Evolutionary conservation across 1,140 invertebrate species (phyloP), one percentile per base, ranked within the genome.

Genomic region (Phymastichus coffea): DNA sequence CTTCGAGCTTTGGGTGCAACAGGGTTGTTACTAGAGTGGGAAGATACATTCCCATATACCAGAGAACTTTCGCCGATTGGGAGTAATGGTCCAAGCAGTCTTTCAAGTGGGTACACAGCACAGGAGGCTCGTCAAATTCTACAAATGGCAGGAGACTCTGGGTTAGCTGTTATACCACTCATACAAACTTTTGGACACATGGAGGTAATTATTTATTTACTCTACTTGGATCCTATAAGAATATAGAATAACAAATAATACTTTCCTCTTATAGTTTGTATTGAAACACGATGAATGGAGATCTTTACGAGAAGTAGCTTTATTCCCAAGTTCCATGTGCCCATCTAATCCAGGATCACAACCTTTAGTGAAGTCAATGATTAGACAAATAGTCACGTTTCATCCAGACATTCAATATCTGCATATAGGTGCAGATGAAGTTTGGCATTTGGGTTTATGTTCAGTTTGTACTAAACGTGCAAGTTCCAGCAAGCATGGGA

Each of bases 151-250:
- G 81, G 84, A 57, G 79, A 87, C 63, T 82, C 73, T 37, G 77
- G 82, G 2, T 78, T 98, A 1, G 86, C 90, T 61, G 85, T 98
- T 2, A 92, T 98, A 67, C 97, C 97, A 17, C 80, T 99, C 3
- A 84, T 98, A 8, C 97, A 98, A 80, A 97, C 95, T 4, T 97
- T 98, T 80, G 96, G 95, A 2, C 96, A 98, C 76, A 76, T 96
- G 72, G 93, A 97, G 73, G 82, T 82, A 65, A 61, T 47, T 41
- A 48, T 44, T 0, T 26, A 26, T 40, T 38, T 22, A 15, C 15
- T 23, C 2, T 4, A 23, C 14, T 40, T 2, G 37, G 25, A 57
- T 47, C 51, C n/a, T n/a, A n/a, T n/a, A n/a, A n/a, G n/a, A n/a
- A n/a, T n/a, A 35, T 35, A 35, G 14, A 35, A 35, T 9, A 35